Base-by-base conservation (phyloP, 1,140 invertebrate genomes). In the Lepidurus packardi region DNA sequence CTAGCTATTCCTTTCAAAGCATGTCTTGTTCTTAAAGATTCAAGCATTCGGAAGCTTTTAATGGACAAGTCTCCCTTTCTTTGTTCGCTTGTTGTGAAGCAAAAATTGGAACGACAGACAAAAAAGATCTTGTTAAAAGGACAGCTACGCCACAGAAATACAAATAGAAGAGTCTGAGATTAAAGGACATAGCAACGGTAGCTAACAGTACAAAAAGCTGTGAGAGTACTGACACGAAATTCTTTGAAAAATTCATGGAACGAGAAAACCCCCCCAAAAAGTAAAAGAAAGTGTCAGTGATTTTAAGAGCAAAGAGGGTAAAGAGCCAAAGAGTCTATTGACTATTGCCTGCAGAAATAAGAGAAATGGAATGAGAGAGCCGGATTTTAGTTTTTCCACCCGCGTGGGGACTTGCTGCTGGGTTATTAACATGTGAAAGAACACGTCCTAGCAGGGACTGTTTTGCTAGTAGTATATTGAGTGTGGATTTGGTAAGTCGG, bases 351-450 rank as follows among this genome's bases (percentile, higher is more conserved):
- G 16, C 21, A 21, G 45, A 7, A 65, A 65, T 65, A 65, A 65
- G 21, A 65, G 53, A 65, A 65, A 7, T 65, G 53, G 13, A 65
- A 65, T 65, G 53, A 65, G 21, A 65, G 16, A 65, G 16, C 16
- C 16, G 16, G 16, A n/a, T 65, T 65, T 13, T 0, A 21, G 53
- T 65, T 65, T 65, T 65, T 65, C n/a, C 53, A 11, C 53, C 53
- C 53, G 5, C 13, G 53, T 65, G 53, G 53, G 53, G 53, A 65
- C 53, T 65, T 65, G 53, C 53, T 65, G 53, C 53, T 65, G 53
- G 21, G 53, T 21, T 65, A 65, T 65, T 65, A 65, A 65, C 53
- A 65, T 65, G 16, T 65, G 53, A 65, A 65, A 65, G 53, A 65
- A 65, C 53, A 65, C 53, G 53, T 65, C 53, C 53, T 65, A 65